These are phyloP conservation scores for Coleophora flavipennella DNA, from an alignment of 2,888 invertebrate species.

Conservation along the genomic window DNA sequence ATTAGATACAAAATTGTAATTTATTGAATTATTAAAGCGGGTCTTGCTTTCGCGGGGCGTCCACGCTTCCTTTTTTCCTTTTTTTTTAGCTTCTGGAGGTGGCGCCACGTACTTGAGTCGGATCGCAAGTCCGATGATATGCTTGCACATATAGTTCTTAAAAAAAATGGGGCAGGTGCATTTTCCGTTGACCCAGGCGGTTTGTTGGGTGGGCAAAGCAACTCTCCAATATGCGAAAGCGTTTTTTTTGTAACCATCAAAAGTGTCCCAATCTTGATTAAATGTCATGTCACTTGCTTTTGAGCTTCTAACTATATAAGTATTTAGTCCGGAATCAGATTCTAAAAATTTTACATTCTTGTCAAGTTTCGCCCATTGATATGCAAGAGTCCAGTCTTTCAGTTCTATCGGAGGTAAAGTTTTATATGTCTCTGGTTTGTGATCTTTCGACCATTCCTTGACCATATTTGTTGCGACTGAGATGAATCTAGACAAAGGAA, in stretches of 20 bases:
- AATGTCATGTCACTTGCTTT: conserved; percentile 1
- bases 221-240: conserved; percentile 5
- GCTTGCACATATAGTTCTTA: conserved; percentile 6
- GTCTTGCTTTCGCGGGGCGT: too few species aligned
- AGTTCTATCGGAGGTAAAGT: conserved; percentile 4
- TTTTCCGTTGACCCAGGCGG: neutral
- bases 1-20: too few species aligned
- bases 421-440: conserved; percentile 4
- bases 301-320: neutral
- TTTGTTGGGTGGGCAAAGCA: neutral
- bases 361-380: conserved; percentile 13
- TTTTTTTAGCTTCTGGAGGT: too few species aligned
- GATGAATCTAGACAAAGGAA: conserved; percentile 10
- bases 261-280: conserved; percentile 2
- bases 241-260: conserved; percentile 3
- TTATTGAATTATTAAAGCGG: too few species aligned
- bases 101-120: too few species aligned
- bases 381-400: conserved; percentile 12
- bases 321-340: conserved; percentile 3
- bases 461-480: conserved; percentile 11
- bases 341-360: too few species aligned
- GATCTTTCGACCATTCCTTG: conserved; percentile 9
- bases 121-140: too few species aligned
- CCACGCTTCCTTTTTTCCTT: too few species aligned
- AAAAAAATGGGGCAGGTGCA: conserved; percentile 5